A percentile compares a stretch with the other conserved stretches of the same genome.
Conservation (phyloP, 1,140 invertebrate genomes). For the Agraylea sexmaculata region DNA sequence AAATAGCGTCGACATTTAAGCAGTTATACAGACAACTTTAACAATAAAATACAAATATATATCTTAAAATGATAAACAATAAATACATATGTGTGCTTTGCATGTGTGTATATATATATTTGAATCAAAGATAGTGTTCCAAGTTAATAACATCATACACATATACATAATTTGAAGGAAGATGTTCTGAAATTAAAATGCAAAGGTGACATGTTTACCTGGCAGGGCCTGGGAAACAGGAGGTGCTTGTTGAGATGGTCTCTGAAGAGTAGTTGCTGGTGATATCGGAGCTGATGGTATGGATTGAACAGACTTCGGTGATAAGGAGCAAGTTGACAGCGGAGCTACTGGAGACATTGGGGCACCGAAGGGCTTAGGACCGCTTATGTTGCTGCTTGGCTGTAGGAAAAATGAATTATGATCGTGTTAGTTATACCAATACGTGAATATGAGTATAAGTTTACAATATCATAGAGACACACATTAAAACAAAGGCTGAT, state of each 20-base stretch:
- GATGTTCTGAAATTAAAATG: slow-evolving; percentile 24
- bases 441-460: slow-evolving; percentile 1
- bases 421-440: background rate
- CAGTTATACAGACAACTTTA: too few species aligned
- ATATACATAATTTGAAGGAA: too few species aligned
- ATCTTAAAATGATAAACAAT: too few species aligned
- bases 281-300: slow-evolving; percentile 39
- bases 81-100: background rate
- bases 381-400: slow-evolving; percentile 39
- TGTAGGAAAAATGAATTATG: slow-evolving; percentile 21
- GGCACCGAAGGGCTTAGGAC: slow-evolving; percentile 49
- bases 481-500: background rate
- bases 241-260: slow-evolving; percentile 27
- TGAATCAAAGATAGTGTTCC: background rate
- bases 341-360: slow-evolving; percentile 29
- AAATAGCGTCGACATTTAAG: too few species aligned
- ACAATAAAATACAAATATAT: too few species aligned
- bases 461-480: slow-evolving; percentile 2
- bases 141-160: too few species aligned
- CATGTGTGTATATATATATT: slow-evolving; percentile 1
- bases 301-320: slow-evolving; percentile 32
- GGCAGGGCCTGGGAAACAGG: slow-evolving; percentile 26
- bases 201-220: slow-evolving; percentile 40
- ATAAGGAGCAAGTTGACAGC: slow-evolving; percentile 32
- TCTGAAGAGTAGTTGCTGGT: slow-evolving; percentile 29